Percentiles rank a stretch among this genome's conserved stretches.
Evolutionary conservation across 2,113 vertebrate species (phyloP).

Genomic region (Felis catus): DNA sequence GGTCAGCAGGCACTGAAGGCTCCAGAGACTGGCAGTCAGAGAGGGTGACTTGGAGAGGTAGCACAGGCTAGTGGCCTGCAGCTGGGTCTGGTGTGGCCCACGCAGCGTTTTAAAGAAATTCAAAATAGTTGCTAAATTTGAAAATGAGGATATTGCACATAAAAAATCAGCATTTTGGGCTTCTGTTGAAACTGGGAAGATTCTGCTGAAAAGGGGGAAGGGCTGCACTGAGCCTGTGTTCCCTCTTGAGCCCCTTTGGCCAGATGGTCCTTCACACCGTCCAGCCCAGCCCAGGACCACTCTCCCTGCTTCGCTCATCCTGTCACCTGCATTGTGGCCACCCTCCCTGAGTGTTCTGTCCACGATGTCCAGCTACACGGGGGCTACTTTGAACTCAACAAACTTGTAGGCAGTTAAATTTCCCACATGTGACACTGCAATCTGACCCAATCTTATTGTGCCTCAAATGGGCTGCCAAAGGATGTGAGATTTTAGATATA

Average conservation of each 20-base stretch:
- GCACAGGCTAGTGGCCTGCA: background rate
- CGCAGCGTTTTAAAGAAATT: background rate
- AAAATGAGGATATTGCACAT: background rate
- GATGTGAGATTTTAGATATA: background rate
- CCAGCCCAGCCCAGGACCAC: too few relatives aligned
- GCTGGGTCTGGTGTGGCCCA: background rate
- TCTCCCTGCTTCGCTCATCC: background rate
- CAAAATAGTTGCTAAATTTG: background rate
- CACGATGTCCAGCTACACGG: background rate
- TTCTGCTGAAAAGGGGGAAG: background rate
- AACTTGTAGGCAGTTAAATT: background rate
- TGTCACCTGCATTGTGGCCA: background rate
- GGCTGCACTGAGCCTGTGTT: background rate
- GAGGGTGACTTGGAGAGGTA: background rate
- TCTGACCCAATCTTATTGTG: background rate
- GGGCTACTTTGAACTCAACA: background rate
- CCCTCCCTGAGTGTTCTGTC: background rate
- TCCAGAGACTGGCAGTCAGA: background rate
- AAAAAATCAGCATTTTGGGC: background rate
- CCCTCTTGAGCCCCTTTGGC: background rate
- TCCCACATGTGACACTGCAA: background rate
- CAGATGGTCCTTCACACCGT: background rate
- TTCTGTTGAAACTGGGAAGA: slow-evolving; percentile 3
- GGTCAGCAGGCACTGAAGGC: background rate
- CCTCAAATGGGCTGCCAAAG: background rate